phyloP scores from a whole-genome alignment of 2,888 invertebrate species.

The Eugnorisma glareosa region DNA sequence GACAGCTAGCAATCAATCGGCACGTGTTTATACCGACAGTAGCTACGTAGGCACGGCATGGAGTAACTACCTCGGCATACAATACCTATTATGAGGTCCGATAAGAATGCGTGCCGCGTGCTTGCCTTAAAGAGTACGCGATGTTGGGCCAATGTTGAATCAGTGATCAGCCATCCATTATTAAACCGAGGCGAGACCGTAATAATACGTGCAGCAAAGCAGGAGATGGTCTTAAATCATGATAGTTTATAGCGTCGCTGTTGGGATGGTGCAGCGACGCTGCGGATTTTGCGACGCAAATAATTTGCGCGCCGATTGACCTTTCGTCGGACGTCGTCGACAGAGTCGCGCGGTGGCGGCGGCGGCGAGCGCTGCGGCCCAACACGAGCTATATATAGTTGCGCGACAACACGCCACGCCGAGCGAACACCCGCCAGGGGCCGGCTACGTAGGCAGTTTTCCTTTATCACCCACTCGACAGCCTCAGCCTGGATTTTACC shows the following conservation, averaged over 20 bases:
- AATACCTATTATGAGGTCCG: slow-evolving; percentile 72
- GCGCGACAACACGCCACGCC: slow-evolving; percentile 85
- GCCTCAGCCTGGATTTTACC: slow-evolving; percentile 88
- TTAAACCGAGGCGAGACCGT: slow-evolving; percentile 41
- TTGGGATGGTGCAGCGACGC: slow-evolving; percentile 81
- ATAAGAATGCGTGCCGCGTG: slow-evolving; percentile 76
- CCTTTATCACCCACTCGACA: slow-evolving; percentile 89
- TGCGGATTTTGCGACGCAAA: slow-evolving; percentile 90
- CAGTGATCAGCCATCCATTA: slow-evolving; percentile 59
- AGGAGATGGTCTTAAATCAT: slow-evolving; percentile 65
- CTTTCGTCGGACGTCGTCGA: slow-evolving; percentile 88
- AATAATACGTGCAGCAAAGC: slow-evolving; percentile 51
- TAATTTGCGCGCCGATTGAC: slow-evolving; percentile 91
- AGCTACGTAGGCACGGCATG: slow-evolving; percentile 40
- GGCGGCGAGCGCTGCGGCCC: slow-evolving; percentile 83
- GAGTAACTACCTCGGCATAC: slow-evolving; percentile 55
- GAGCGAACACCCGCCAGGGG: slow-evolving; percentile 86
- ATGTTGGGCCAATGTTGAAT: slow-evolving; percentile 61
- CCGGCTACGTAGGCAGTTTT: slow-evolving; percentile 89
- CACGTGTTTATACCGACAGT: slow-evolving; percentile 44
- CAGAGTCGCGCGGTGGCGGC: slow-evolving; percentile 77
- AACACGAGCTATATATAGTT: slow-evolving; percentile 89
- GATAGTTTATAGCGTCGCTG: slow-evolving; percentile 68
- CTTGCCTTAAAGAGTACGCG: slow-evolving; percentile 69
- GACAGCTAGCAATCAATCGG: slow-evolving; percentile 51